Evolutionary conservation across 2,797 vertebrate species (phyloP).

Genomic region (Anguilla anguilla): DNA sequence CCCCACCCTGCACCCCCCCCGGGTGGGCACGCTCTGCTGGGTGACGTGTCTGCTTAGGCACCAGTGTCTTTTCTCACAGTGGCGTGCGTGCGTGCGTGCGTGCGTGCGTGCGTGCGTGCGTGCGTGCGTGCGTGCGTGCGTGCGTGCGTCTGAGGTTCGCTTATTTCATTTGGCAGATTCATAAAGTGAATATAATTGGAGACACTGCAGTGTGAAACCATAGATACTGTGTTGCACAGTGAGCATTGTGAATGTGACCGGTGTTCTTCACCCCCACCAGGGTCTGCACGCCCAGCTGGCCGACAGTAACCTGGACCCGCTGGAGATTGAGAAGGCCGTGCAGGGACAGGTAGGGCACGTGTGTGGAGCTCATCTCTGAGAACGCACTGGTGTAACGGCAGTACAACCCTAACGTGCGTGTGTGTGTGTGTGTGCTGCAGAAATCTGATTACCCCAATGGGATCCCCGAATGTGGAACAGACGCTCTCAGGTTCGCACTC

Average conservation of each 20-base stretch:
- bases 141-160: conserved; percentile 16
- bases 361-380: neutral
- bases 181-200: neutral
- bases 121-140: conserved; percentile 28
- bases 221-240: no score
- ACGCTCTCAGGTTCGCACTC: conserved; percentile 80
- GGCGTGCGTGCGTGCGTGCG: neutral
- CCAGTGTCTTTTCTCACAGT: conserved; percentile 50
- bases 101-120: conserved; percentile 32
- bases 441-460: conserved; percentile 81
- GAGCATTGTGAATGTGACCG: neutral
- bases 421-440: conserved; percentile 50
- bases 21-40: neutral
- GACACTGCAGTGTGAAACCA: no score
- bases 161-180: neutral
- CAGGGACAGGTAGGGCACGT: conserved; percentile 77
- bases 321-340: conserved; percentile 84
- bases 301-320: conserved; percentile 85
- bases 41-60: neutral
- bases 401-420: neutral
- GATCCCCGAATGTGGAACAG: conserved; percentile 84
- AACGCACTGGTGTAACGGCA: neutral
- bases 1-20: no score
- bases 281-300: conserved; percentile 81
- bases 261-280: conserved; percentile 57